Base-by-base conservation (phyloP, 2,888 invertebrate genomes). In the Oligia latruncula region DNA sequence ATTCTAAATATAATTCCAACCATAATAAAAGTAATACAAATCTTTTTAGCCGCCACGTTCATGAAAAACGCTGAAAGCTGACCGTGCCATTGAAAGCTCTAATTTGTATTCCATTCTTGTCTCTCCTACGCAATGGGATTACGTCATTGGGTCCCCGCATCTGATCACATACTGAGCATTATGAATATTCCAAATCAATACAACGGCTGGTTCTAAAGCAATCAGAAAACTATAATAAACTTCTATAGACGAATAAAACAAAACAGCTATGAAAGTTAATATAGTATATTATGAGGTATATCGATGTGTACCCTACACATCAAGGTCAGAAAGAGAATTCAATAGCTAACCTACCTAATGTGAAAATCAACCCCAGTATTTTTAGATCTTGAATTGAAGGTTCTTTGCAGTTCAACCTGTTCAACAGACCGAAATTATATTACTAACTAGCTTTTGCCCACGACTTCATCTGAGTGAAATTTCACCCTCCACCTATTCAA, bases 71-170 rank as follows among this genome's bases (percentile, higher is more conserved):
- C 49, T 23, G 20, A 78, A 71, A 35, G n/a, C 40, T 76, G 73
- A 71, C 67, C 43, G 64, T 49, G 60, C 43, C 52, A 35, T 77
- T 87, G 78, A 79, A 85, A 84, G 76, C 65, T 68, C 73, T 79
- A 80, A 87, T 88, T 85, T 79, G 52, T 82, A 88, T 88, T 88
- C 89, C 62, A 70, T 79, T 80, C 73, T 29, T 9, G 80, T 80
- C 20, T 35, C 43, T 80, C 73, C 75, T 83, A 85, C 82, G 82
- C 80, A 71, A 74, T n/a, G 29, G 46, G 55, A 81, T 76, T 78
- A 70, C 85, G 87, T 87, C 85, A 87, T 67, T n/a, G 40, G 40
- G 40, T 40, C 40, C 62, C 60, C 49, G 35, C 60, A 52, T 71
- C 76, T 68, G 60, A 68, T 74, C 72, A 78, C 35, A 73, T 65